phyloP scores from a whole-genome alignment of 92 coral and sea anemone genomes.

The Heteractis magnifica region DNA sequence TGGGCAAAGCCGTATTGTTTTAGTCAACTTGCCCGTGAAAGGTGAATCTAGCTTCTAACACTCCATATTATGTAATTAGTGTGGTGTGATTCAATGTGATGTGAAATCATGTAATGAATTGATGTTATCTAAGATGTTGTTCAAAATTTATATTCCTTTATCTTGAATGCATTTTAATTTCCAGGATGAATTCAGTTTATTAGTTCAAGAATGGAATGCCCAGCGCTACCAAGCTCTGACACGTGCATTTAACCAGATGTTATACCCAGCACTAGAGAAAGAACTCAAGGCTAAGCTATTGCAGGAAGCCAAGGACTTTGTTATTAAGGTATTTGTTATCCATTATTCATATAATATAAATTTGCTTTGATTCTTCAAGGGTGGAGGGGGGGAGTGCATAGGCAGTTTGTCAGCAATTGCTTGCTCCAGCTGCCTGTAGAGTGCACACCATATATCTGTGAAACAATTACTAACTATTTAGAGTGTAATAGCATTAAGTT shows the following conservation, averaged over 20 bases:
- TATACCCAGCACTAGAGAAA: constrained; percentile 87
- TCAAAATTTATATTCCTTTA: neutral
- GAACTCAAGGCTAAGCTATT: constrained; percentile 85
- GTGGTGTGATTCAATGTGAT: no score
- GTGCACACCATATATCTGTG: no score
- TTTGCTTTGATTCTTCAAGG: no score
- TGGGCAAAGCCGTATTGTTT: no score
- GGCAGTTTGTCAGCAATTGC: no score
- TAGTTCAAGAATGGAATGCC: constrained; percentile 97
- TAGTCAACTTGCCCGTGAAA: neutral
- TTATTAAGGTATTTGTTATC: constrained; percentile 64
- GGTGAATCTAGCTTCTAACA: neutral
- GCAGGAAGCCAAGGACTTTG: constrained; percentile 81
- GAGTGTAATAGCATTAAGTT: no score
- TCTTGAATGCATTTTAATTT: neutral
- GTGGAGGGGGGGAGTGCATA: no score
- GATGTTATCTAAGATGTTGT: no score
- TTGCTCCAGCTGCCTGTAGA: no score
- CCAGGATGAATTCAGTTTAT: constrained; percentile 96
- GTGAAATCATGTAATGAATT: no score
- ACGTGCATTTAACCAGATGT: constrained; percentile 87
- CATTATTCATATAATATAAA: neutral
- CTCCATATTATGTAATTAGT: no score
- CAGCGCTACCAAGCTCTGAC: constrained; percentile 89
- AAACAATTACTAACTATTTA: no score